A percentile compares a stretch with the other conserved stretches of the same genome.
These are phyloP conservation scores for Artemia sp. DNA, from an alignment of 2,888 invertebrate genomes.

Conservation along the genomic window DNA sequence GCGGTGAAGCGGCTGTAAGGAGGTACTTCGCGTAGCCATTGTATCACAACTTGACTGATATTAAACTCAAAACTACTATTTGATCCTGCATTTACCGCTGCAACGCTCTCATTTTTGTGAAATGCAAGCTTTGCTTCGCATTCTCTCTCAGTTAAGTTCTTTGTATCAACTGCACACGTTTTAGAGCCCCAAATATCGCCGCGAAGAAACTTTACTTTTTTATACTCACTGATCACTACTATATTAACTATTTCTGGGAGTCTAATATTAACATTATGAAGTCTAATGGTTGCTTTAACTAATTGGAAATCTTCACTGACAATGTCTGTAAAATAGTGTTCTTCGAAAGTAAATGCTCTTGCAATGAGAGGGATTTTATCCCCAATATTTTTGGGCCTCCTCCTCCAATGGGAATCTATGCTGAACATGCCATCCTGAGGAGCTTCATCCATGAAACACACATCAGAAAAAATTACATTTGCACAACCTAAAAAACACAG, in stretches of 20 bases:
- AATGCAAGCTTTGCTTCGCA: not conserved
- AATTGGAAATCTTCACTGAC: not conserved
- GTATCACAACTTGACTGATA: not conserved
- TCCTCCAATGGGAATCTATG: not conserved
- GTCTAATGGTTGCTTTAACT: not conserved
- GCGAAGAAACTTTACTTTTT: not conserved
- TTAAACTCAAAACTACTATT: not conserved
- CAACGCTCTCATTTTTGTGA: not conserved
- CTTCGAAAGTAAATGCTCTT: not conserved
- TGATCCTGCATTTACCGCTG: not conserved
- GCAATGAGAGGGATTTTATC: not conserved
- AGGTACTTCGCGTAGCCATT: slow-evolving; percentile 6
- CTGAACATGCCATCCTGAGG: not conserved
- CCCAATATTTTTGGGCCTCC: not conserved
- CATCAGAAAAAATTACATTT: not conserved
- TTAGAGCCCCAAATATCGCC: not conserved
- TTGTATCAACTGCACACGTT: not conserved
- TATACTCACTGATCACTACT: not conserved
- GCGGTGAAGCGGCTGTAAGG: not conserved
- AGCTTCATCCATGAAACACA: not conserved
- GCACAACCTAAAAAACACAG: too few species aligned
- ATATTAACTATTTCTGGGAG: not conserved
- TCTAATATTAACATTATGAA: not conserved
- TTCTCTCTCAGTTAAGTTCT: not conserved
- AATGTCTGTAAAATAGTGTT: not conserved